Percentiles rank a stretch among this genome's conserved stretches.
Conservation (phyloP, 2,113 vertebrate genomes). For the Pseudorasbora parva region DNA sequence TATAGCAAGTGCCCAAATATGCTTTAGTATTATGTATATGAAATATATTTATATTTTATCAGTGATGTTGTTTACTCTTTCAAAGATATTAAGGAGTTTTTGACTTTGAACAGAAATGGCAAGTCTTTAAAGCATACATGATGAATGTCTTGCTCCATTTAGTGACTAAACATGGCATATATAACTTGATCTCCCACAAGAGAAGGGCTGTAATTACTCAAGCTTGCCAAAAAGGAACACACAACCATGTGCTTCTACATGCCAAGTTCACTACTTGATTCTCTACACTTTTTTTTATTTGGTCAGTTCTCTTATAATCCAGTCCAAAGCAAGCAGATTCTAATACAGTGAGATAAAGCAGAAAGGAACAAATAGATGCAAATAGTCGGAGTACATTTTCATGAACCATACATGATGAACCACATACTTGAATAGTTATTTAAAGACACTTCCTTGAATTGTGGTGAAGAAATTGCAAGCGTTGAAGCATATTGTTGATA, state of each 20-base stretch:
- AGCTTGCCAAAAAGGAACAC: conserved; percentile 46
- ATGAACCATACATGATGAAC: neutral
- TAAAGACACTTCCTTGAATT: neutral
- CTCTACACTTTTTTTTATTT: neutral
- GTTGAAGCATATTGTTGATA: neutral
- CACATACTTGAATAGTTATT: neutral
- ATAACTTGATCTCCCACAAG: conserved; percentile 49
- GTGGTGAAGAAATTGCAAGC: neutral
- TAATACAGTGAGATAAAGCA: neutral
- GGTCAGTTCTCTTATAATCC: neutral
- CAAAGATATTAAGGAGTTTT: conserved; percentile 31
- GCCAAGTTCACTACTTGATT: conserved; percentile 9
- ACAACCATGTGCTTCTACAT: conserved; percentile 38
- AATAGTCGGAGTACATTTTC: neutral
- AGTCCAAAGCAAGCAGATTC: neutral
- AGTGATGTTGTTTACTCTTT: neutral
- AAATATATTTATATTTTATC: neutral
- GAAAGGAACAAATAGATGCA: neutral
- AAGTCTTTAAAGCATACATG: conserved; percentile 52
- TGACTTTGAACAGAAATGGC: conserved; percentile 39
- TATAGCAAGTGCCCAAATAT: neutral
- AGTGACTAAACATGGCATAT: conserved; percentile 57
- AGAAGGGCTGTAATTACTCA: conserved; percentile 56
- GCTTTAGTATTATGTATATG: neutral
- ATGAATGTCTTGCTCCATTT: conserved; percentile 50